Conservation (phyloP, 2,888 invertebrate species). For the Leucophenga maculata region DNA sequence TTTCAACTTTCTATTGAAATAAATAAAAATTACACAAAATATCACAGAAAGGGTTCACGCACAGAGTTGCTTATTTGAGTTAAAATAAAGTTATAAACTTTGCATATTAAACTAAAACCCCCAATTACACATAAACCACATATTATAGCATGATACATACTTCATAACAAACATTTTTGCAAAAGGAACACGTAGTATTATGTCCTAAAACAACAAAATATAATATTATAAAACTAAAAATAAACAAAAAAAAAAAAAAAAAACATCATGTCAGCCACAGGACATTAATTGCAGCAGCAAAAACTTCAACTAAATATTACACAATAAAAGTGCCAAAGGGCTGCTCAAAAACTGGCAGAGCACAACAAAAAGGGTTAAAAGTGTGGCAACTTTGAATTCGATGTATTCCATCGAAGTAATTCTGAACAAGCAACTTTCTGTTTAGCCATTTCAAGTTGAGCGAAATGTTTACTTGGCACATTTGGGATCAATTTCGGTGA, state of each 20-base stretch:
- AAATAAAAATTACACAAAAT: no score
- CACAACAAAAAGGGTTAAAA: no score
- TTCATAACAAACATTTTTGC: background rate
- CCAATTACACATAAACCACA: background rate
- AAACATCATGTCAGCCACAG: slow-evolving; percentile 10
- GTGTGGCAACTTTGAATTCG: no score
- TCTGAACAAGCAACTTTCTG: no score
- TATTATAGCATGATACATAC: no score
- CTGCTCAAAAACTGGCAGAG: background rate
- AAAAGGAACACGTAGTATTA: background rate
- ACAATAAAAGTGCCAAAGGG: slow-evolving; percentile 10
- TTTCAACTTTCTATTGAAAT: no score
- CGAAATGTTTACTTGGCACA: no score
- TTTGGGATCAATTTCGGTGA: no score
- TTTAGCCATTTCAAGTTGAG: no score
- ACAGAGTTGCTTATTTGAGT: background rate
- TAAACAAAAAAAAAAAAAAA: background rate
- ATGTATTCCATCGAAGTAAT: no score
- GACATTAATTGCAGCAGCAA: slow-evolving; percentile 12
- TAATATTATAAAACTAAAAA: background rate
- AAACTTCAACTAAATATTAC: slow-evolving; percentile 1
- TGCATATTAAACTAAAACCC: slow-evolving; percentile 16
- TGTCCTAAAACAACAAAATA: slow-evolving; percentile 14
- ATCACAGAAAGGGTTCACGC: no score
- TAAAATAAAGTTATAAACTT: slow-evolving; percentile 20